Evolutionary conservation across 2,797 vertebrate species (phyloP).

Genomic region (Darevskia nairensis): DNA sequence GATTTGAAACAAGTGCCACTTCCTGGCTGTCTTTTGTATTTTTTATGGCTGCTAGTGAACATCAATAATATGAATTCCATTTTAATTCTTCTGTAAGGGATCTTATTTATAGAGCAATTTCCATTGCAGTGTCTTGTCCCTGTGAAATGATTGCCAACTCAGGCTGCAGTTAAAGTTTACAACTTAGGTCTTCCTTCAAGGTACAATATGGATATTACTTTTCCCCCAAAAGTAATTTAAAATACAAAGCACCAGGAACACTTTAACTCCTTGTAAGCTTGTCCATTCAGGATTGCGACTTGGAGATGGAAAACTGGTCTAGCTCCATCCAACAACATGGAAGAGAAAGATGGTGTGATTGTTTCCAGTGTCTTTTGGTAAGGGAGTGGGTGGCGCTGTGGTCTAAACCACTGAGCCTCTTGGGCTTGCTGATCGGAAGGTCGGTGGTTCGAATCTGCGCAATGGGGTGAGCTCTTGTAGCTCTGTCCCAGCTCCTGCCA

Average conservation of each 20-base stretch:
- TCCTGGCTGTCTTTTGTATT: constrained; percentile 70
- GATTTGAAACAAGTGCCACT: constrained; percentile 76
- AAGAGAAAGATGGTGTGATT: background rate
- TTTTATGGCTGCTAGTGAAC: constrained; percentile 74
- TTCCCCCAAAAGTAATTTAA: constrained; percentile 73
- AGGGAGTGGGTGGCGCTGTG: too few species aligned
- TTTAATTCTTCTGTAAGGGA: constrained; percentile 83
- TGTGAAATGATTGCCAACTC: constrained; percentile 81
- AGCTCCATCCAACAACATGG: background rate
- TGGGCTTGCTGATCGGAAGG: too few species aligned
- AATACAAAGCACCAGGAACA: constrained; percentile 54
- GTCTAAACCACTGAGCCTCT: too few species aligned
- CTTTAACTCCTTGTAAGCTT: constrained; percentile 72
- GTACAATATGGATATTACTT: constrained; percentile 79
- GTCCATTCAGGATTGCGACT: background rate
- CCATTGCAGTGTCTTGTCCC: constrained; percentile 78
- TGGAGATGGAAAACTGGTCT: constrained; percentile 39
- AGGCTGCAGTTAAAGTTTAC: constrained; percentile 81
- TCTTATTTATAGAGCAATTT: constrained; percentile 86
- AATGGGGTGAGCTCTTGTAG: too few species aligned
- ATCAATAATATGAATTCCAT: constrained; percentile 83
- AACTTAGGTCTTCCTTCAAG: constrained; percentile 80
- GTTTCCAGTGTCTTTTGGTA: constrained; percentile 11
- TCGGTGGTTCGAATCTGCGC: too few species aligned
- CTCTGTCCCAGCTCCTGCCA: too few species aligned